phyloP scores from a whole-genome alignment of 1,140 invertebrate species.

The Gonioctena quinquepunctata region DNA sequence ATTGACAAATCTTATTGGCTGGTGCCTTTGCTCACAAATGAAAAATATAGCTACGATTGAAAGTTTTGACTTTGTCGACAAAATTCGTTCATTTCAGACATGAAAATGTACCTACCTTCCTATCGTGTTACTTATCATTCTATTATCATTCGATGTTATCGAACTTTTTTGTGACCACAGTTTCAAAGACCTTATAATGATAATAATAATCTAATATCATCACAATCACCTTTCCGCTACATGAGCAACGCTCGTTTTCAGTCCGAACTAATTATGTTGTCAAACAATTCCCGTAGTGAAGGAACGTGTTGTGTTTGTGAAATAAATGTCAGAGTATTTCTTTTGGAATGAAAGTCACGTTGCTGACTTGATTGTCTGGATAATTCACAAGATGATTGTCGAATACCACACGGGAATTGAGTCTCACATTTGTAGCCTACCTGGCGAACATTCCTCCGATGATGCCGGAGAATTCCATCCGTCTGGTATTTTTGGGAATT shows the following conservation, averaged over 20 bases:
- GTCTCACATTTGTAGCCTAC: neutral
- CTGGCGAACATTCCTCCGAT: neutral
- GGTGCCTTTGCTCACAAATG: too few relatives aligned
- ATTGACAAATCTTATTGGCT: too few relatives aligned
- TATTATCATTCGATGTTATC: too few relatives aligned
- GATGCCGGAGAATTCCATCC: neutral
- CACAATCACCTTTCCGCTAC: neutral
- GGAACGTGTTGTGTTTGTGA: conserved; percentile 2
- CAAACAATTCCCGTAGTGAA: neutral
- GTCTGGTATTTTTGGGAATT: too few relatives aligned
- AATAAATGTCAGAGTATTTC: neutral
- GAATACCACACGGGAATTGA: neutral
- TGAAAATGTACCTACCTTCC: too few relatives aligned
- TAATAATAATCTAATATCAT: neutral
- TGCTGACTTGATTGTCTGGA: neutral
- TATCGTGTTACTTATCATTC: too few relatives aligned
- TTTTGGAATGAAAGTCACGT: conserved; percentile 1
- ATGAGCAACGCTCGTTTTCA: neutral
- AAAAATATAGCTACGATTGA: too few relatives aligned
- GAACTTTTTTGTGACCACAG: too few relatives aligned
- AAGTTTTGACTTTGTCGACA: too few relatives aligned
- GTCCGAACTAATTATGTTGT: neutral
- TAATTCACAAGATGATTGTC: conserved; percentile 1
- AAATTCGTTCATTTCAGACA: too few relatives aligned
- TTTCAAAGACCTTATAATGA: too few relatives aligned